These are phyloP conservation scores for Papilio polyxenes DNA, from an alignment of 1,140 invertebrate species.

Conservation along the genomic window DNA sequence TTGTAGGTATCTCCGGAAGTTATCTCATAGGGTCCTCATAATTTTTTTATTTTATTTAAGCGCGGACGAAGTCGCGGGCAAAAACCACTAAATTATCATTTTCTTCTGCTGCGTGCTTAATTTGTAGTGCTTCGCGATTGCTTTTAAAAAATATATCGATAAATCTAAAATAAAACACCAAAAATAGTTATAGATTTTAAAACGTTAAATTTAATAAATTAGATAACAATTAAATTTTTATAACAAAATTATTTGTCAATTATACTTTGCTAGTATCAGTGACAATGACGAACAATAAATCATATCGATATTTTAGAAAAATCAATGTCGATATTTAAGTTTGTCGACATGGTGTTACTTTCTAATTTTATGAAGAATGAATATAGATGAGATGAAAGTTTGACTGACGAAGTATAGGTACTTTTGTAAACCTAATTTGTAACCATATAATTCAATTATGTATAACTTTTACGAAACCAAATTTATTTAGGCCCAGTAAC, in stretches of 20 bases:
- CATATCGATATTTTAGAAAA: no score
- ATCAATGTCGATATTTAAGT: no score
- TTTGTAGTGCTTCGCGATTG: background rate
- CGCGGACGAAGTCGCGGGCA: no score
- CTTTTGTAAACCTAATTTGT: no score
- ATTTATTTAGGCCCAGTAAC: background rate
- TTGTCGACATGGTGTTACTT: background rate
- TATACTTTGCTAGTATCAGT: background rate
- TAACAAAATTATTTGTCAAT: conserved; percentile 11
- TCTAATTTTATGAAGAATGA: no score
- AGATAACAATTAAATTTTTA: conserved; percentile 1
- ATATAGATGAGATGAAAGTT: no score
- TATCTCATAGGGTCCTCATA: no score
- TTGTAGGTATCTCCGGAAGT: no score
- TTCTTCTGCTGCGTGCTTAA: background rate
- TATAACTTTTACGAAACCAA: background rate
- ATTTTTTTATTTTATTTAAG: no score
- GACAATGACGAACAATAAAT: background rate
- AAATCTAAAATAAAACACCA: conserved; percentile 31
- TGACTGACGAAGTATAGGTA: no score
- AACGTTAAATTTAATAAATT: background rate
- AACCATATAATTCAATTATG: no score
- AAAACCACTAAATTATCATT: background rate
- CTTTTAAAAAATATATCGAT: background rate
- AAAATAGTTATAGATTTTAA: conserved; percentile 28